Conservation (phyloP, 1,140 invertebrate species). For the Physella acuta region DNA sequence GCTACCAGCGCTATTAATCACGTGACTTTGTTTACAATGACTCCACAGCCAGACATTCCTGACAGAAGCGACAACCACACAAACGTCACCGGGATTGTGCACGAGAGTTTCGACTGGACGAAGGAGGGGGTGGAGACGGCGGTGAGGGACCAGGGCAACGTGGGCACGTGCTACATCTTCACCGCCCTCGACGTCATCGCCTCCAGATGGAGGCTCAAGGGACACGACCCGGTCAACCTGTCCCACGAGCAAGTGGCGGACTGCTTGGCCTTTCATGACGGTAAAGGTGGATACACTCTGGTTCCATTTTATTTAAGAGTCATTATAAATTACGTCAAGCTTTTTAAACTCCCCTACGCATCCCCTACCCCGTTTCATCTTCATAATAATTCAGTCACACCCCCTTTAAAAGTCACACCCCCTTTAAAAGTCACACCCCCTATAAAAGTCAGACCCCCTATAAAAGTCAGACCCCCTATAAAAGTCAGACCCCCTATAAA, state of each 20-base stretch:
- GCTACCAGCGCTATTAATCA: no score
- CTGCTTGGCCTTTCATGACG: conserved; percentile 54
- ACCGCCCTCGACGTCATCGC: conserved; percentile 47
- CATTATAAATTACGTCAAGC: not conserved
- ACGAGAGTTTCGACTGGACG: conserved; percentile 63
- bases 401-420: no score
- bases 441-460: no score
- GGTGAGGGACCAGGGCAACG: conserved; percentile 60
- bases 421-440: no score
- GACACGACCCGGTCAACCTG: conserved; percentile 45
- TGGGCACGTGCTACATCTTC: conserved; percentile 55
- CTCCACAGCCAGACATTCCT: no score
- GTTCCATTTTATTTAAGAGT: not conserved
- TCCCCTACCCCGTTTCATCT: not conserved
- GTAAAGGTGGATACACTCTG: conserved; percentile 23
- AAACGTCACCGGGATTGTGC: no score
- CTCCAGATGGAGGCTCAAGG: conserved; percentile 46
- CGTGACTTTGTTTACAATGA: no score
- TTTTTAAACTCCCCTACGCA: not conserved
- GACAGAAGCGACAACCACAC: no score
- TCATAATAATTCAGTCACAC: no score
- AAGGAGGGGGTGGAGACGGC: conserved; percentile 57
- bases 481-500: no score
- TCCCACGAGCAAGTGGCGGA: conserved; percentile 57
- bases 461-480: no score